Evolutionary conservation across 1,140 invertebrate species (phyloP).

Genomic region (Plodia interpunctella): DNA sequence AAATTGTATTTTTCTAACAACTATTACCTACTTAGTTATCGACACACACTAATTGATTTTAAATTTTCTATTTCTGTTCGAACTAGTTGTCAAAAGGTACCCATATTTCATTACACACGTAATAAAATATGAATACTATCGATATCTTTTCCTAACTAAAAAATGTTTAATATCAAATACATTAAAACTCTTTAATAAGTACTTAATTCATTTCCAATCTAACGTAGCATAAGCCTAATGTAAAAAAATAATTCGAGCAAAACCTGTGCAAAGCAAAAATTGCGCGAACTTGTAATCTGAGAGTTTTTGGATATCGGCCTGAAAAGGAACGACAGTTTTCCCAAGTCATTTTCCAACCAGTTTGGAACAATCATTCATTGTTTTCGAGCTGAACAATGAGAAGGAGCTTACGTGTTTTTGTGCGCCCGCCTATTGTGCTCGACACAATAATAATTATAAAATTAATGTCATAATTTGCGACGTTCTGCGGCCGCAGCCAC

Average conservation of each 20-base stretch:
- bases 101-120: no score
- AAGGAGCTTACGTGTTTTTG: slow-evolving; percentile 36
- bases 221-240: no score
- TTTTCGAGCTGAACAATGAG: slow-evolving; percentile 33
- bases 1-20: background rate
- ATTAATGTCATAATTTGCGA: slow-evolving; percentile 65
- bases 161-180: no score
- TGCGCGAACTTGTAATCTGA: background rate
- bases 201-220: no score
- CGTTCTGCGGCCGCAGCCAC: slow-evolving; percentile 31
- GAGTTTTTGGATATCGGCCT: background rate
- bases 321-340: slow-evolving; percentile 18
- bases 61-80: no score
- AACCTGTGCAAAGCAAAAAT: no score
- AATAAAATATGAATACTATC: no score
- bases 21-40: background rate
- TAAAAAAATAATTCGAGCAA: no score
- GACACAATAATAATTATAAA: slow-evolving; percentile 58
- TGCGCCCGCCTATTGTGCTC: slow-evolving; percentile 36
- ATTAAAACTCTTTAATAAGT: no score
- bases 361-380: slow-evolving; percentile 36
- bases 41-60: no score
- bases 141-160: no score
- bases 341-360: slow-evolving; percentile 31
- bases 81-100: no score